phyloP scores from a whole-genome alignment of 2,113 vertebrate genomes.

The Barnardius zonarius region DNA sequence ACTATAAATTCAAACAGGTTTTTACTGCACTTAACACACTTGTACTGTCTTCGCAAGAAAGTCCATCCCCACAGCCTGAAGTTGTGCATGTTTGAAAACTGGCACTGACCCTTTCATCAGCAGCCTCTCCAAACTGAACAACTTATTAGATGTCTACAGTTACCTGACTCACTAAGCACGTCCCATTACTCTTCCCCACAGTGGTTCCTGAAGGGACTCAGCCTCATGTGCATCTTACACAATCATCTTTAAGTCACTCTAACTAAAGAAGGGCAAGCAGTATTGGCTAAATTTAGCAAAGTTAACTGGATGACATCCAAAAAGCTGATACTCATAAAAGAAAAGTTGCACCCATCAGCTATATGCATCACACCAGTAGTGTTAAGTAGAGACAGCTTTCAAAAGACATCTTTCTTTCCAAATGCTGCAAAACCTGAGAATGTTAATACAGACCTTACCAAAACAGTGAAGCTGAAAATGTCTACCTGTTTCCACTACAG shows the following conservation, averaged over 20 bases:
- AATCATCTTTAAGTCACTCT: background rate
- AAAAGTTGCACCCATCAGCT: background rate
- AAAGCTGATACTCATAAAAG: background rate
- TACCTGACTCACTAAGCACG: background rate
- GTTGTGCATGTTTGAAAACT: background rate
- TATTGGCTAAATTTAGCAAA: background rate
- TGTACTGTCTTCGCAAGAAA: background rate
- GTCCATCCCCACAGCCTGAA: background rate
- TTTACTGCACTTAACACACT: background rate
- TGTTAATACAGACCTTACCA: background rate
- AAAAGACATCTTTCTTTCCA: background rate
- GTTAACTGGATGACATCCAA: background rate
- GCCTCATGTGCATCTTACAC: background rate
- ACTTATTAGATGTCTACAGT: background rate
- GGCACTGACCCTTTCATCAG: background rate
- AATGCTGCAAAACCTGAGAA: background rate
- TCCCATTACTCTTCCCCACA: background rate
- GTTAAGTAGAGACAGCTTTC: background rate
- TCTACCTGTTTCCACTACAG: background rate
- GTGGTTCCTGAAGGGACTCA: background rate
- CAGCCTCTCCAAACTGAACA: background rate
- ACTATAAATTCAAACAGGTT: background rate
- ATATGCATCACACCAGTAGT: background rate
- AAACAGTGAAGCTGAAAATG: background rate
- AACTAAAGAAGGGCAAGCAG: background rate